phyloP scores from a whole-genome alignment of 1,140 invertebrate species.

The Zophobas atratus region DNA sequence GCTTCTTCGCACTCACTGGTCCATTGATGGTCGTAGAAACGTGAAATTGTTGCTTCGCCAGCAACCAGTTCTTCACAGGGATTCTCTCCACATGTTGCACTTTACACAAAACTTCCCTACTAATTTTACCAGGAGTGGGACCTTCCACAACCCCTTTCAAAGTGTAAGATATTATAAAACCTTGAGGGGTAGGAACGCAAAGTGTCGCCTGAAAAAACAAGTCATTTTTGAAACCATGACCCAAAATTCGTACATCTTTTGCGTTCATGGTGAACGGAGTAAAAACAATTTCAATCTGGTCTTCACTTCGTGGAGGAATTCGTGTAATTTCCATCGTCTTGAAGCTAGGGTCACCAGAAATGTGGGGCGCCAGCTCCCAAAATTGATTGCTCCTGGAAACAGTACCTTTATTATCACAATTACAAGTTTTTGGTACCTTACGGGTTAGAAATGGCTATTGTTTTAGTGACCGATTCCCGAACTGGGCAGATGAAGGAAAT shows the following conservation, averaged over 20 bases:
- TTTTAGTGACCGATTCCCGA: constrained; percentile 58
- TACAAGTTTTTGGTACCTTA: constrained; percentile 46
- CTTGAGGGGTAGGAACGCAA: constrained; percentile 52
- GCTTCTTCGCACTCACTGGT: constrained; percentile 41
- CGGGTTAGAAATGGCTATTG: constrained; percentile 64
- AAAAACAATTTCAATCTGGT: constrained; percentile 12
- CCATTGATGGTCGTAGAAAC: constrained; percentile 55
- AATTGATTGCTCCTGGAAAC: constrained; percentile 53
- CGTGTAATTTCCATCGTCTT: constrained; percentile 17
- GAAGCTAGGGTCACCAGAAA: constrained; percentile 66
- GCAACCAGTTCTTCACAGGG: constrained; percentile 56
- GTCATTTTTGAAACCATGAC: background rate
- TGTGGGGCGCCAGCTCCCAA: constrained; percentile 64
- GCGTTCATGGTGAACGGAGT: background rate
- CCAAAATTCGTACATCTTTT: background rate
- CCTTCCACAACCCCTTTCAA: constrained; percentile 51
- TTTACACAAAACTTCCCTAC: constrained; percentile 57
- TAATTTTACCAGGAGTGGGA: constrained; percentile 51
- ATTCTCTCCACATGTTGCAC: constrained; percentile 50
- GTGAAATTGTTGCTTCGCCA: constrained; percentile 54
- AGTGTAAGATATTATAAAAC: constrained; percentile 51
- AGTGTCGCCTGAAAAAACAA: constrained; percentile 54
- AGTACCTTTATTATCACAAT: constrained; percentile 11
- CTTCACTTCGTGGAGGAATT: background rate
- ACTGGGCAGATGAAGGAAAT: constrained; percentile 65